Evolutionary conservation across 2,888 invertebrate species (phyloP), one percentile per base, ranked within the genome.

Genomic region (Sarcophaga carnaria): DNA sequence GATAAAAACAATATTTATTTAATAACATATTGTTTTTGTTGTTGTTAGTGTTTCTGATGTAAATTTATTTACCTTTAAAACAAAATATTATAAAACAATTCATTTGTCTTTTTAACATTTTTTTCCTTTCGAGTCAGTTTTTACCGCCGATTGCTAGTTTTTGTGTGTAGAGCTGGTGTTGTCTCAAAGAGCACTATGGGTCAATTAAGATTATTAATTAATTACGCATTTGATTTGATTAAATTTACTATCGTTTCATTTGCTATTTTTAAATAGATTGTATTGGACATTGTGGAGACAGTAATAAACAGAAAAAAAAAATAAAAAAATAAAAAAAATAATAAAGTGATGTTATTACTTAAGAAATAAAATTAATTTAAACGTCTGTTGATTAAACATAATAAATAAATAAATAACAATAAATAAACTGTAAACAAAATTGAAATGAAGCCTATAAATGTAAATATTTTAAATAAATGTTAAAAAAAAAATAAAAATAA

Each of bases 371-470:
- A 54, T 12, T 17, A 54, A 54, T 54, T 54, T 54, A 54, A 54
- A 54, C 0, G 54, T 54, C 54, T 54, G 54, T 17, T 54, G 54
- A 54, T 54, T 54, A 54, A 54, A 45, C 25, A 77, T 67, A 67
- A 49, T 8, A 77, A 22, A 45, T 67, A 14, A 37, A 59, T n/a
- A 8, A 54, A 54, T 17, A 54, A 54, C 12, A 54, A 54, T 14
- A 54, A 54, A 54, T 3, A 37, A 59, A 60, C 1, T 20, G n/a
- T n/a, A 62, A 74, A 74, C 12, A 63, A 25, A 74, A 62, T 70
- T 59, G 63, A 59, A 74, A n/a, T 2, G 4, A 22, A 14, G 22
- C 66, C 47, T 77, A 67, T 77, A 27, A 67, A 49, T 67, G 67
- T 49, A 54, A 45, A 37, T 20, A 22, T 64, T 67, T 67, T 3